Evolutionary conservation across 2,888 invertebrate genomes (phyloP), one percentile per base, ranked within the genome.

Genomic region (Lithophane leautieri): DNA sequence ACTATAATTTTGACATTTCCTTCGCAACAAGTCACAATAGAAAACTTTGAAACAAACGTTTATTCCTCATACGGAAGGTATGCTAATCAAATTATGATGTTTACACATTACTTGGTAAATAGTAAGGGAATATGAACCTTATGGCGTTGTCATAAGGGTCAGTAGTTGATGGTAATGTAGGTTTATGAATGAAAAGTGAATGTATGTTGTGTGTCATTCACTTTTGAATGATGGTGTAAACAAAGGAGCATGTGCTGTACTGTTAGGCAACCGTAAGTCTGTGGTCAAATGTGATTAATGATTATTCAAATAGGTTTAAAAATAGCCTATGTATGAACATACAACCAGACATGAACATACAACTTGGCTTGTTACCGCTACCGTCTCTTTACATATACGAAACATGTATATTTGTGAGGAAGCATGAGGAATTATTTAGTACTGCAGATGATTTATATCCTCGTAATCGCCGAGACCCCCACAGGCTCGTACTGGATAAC

Each of bases 41-140:
- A 86, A 84, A 86, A 75, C 63, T 54, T 25, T 62, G 63, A 70
- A 70, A 70, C 50, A n/a, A 47, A 81, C 40, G 44, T 42, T 72
- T 60, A 42, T 40, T 22, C n/a, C 68, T 60, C 40, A 73, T 63
- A 76, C 74, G 86, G 83, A 85, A 87, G 75, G 40, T 72, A 79
- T 87, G 79, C 87, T 85, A 86, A 87, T 85, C 14, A 85, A 79
- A 74, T 76, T 81, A 70, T 66, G 74, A 63, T 70, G 70, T 68
- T 79, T 28, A 70, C 68, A 65, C 60, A 70, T 65, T 22, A 56
- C 61, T 56, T 25, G 9, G 0, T 14, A 28, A 44, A 28, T 66
- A 7, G 3, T 25, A 52, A 7, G 12, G 65, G 34, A 86, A 76
- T 68, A 8, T 82, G 6, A 2, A 56, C 50, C 54, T 74, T 84